phyloP scores from a whole-genome alignment of 2,797 vertebrate species.

The Acanthurus lineatus region DNA sequence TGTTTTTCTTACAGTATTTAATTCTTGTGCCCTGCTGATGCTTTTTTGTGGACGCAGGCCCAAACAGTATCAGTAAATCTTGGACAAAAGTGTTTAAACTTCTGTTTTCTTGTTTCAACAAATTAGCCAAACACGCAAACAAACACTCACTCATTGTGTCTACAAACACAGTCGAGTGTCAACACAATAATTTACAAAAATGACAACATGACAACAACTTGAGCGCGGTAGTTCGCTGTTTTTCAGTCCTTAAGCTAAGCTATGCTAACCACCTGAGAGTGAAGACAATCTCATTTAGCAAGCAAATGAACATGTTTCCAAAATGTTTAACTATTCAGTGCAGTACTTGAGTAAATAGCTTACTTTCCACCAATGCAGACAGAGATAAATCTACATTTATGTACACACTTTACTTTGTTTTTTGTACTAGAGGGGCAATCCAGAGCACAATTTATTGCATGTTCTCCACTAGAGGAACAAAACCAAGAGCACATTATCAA shows the following conservation, averaged over 20 bases:
- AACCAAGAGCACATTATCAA: background rate
- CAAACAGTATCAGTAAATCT: too few relatives aligned
- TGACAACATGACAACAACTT: too few relatives aligned
- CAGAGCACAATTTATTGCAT: background rate
- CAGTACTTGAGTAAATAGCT: background rate
- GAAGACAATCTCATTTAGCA: background rate
- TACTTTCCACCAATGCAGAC: background rate
- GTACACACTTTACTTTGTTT: background rate
- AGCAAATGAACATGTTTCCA: background rate
- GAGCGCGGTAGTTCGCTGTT: background rate
- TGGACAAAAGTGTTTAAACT: too few relatives aligned
- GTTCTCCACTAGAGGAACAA: background rate
- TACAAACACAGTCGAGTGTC: too few relatives aligned
- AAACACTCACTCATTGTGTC: too few relatives aligned
- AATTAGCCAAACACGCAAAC: too few relatives aligned
- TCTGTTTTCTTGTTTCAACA: too few relatives aligned
- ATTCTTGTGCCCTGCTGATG: too few relatives aligned
- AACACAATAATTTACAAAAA: too few relatives aligned
- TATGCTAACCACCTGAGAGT: background rate
- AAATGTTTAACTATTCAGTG: background rate
- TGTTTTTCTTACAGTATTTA: too few relatives aligned
- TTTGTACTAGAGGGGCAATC: background rate
- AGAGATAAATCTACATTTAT: too few relatives aligned
- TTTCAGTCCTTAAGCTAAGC: background rate
- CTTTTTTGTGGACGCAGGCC: too few relatives aligned